Evolutionary conservation across 2,113 vertebrate species (phyloP).

Genomic region (Dasyprocta punctata): DNA sequence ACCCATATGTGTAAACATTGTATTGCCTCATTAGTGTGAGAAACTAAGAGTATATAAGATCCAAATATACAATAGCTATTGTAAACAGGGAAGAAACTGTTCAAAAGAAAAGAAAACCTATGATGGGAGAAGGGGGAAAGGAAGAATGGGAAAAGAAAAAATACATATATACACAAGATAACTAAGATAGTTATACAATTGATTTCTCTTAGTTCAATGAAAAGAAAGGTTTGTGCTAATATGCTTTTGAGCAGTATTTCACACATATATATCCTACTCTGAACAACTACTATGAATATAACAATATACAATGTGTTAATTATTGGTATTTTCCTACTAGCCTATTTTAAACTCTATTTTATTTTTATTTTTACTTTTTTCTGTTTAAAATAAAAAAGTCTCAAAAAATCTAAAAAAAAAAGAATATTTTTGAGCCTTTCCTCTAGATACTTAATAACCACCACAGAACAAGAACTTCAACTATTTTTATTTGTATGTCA

Average conservation of each 20-base stretch:
- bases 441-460: neutral
- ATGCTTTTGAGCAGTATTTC: neutral
- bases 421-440: neutral
- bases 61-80: neutral
- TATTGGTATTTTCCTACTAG: neutral
- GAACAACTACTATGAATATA: neutral
- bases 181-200: too few relatives aligned
- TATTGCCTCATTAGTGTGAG: neutral
- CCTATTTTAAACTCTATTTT: neutral
- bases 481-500: slow-evolving; percentile 34
- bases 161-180: too few relatives aligned
- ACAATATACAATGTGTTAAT: neutral
- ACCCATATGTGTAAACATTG: neutral
- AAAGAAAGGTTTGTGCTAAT: neutral
- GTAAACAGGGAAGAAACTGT: neutral
- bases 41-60: neutral
- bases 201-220: neutral
- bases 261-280: neutral
- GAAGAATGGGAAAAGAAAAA: neutral
- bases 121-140: neutral
- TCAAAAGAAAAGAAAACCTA: neutral
- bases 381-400: neutral
- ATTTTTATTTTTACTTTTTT: neutral
- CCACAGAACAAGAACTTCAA: neutral
- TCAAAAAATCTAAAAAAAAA: neutral